phyloP scores from a whole-genome alignment of 2,797 vertebrate genomes.

The Scolopax bukidnonensis region DNA sequence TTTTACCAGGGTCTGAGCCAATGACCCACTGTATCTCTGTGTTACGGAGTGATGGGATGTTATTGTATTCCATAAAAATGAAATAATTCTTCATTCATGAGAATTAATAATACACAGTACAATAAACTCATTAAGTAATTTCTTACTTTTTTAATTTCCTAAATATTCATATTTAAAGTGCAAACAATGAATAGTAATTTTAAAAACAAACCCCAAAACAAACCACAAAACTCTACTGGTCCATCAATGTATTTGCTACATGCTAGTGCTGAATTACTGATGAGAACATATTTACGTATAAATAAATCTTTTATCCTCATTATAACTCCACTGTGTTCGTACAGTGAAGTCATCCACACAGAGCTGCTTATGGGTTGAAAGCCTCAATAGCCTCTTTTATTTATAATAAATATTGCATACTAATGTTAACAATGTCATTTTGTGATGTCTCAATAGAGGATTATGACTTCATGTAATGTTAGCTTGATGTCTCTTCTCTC shows the following conservation, averaged over 20 bases:
- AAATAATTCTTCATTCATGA: background rate
- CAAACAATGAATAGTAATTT: constrained; percentile 1
- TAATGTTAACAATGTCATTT: constrained; percentile 52
- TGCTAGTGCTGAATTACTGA: constrained; percentile 53
- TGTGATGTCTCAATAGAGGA: constrained; percentile 50
- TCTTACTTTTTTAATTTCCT: background rate
- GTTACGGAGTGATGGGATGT: background rate
- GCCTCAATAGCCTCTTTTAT: constrained; percentile 64
- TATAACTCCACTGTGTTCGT: constrained; percentile 38
- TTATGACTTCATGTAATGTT: constrained; percentile 55
- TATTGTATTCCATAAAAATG: background rate
- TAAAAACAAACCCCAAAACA: background rate
- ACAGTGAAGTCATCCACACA: constrained; percentile 64
- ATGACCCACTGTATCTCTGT: background rate
- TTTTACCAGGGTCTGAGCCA: background rate
- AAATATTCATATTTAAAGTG: background rate
- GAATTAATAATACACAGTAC: background rate
- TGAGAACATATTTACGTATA: constrained; percentile 62
- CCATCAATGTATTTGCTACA: constrained; percentile 31
- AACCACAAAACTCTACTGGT: background rate
- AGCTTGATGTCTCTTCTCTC: constrained; percentile 29
- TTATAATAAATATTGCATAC: constrained; percentile 69
- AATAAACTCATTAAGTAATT: background rate
- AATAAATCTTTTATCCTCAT: constrained; percentile 68
- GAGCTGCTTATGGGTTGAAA: constrained; percentile 54